A percentile compares a stretch with the other conserved stretches of the same genome.
Conservation (phyloP, 2,113 vertebrate species). For the Cavia porcellus region DNA sequence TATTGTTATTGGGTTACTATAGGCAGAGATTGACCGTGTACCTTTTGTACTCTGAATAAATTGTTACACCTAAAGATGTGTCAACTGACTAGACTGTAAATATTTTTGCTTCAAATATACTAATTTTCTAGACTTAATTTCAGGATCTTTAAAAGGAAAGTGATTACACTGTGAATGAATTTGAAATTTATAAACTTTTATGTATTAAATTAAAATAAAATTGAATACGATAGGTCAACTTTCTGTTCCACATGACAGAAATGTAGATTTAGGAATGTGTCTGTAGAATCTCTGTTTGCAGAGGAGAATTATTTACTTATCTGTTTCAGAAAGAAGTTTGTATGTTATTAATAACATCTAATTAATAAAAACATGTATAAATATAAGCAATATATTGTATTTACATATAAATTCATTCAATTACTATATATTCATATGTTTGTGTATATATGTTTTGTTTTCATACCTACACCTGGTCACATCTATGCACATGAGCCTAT, state of each 20-base stretch:
- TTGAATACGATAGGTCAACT: neutral
- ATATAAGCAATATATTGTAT: neutral
- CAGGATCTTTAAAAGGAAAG: neutral
- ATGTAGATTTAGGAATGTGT: neutral
- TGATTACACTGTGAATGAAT: neutral
- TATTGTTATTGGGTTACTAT: neutral
- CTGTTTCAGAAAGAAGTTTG: conserved; percentile 40
- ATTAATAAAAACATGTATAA: neutral
- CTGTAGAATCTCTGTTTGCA: neutral
- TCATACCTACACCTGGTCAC: neutral
- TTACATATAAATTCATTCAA: neutral
- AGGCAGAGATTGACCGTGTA: neutral
- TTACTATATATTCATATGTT: neutral
- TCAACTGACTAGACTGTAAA: neutral
- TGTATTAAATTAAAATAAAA: conserved; percentile 34
- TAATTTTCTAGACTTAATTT: neutral
- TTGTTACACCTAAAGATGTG: neutral
- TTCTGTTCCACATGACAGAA: neutral
- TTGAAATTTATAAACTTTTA: conserved; percentile 2
- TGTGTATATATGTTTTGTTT: neutral
- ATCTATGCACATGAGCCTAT: neutral
- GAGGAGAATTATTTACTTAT: conserved; percentile 17
- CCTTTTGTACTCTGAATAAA: neutral
- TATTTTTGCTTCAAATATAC: conserved; percentile 25
- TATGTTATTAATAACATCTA: neutral